Base-by-base conservation (phyloP, 1,140 invertebrate species). In the Rhopalosiphum maidis region DNA sequence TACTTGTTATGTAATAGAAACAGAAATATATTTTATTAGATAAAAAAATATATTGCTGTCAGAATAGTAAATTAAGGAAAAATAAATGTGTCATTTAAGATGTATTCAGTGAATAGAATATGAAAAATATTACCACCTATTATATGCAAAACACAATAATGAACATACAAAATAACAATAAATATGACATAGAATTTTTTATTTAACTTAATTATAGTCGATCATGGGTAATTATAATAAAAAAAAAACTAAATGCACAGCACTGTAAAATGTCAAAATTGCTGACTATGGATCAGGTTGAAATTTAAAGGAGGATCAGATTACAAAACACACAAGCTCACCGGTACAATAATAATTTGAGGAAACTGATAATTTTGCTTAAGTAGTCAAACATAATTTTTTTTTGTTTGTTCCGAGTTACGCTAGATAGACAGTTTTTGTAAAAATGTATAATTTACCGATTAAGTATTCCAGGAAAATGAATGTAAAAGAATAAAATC, bases 321-420 rank as follows among this genome's bases (percentile, higher is more conserved):
- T 90, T 90, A 46, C 89, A 90, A 90, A 90, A 90, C 54, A 90
- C 55, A 30, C 55, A 41, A n/a, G 54, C 43, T 90, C 54, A 90
- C 89, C 55, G 89, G 37, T 18, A 41, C 23, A 90, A 90, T 41
- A 90, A 60, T 68, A 41, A 43, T 90, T 90, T 68, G 15, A 90
- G 55, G 89, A 90, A 90, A 90, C 89, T 90, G 48, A 89, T 37
- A 89, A 89, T 87, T 89, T 89, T 89, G 87, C 48, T 86, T 89
- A 54, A 89, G n/a, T 89, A 89, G 41, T 89, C 48, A 88, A 30
- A 54, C 23, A 37, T 46, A 25, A 0, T 25, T 54, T 89, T 89
- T 89, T 86, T 88, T 60, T 18, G n/a, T 77, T 77, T 55, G 25
- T 90, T 60, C n/a, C 30, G 23, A 77, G 90, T 91, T 82, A 51